Conservation (phyloP, 2,888 invertebrate genomes). For the Mythimna ferrago region DNA sequence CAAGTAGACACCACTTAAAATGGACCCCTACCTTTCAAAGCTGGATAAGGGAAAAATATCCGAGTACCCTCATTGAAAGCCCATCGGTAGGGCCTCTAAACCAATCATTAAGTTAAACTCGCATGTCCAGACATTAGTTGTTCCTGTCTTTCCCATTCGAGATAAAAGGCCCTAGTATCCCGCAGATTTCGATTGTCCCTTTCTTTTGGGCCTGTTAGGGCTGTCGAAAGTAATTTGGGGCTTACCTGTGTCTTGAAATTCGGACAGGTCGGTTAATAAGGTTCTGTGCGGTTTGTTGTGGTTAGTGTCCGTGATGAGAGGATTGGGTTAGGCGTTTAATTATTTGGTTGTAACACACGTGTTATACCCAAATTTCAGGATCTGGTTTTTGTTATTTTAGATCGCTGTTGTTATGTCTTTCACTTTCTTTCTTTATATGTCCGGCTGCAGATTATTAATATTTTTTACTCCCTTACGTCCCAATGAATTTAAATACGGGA, state of each 20-base stretch:
- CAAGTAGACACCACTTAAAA: slow-evolving; percentile 45
- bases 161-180: slow-evolving; percentile 70
- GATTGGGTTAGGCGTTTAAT: slow-evolving; percentile 36
- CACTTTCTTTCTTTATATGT: not conserved
- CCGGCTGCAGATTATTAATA: not conserved
- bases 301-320: slow-evolving; percentile 44
- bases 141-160: slow-evolving; percentile 68
- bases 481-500: not conserved
- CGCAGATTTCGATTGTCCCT: slow-evolving; percentile 70
- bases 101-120: slow-evolving; percentile 76
- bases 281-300: slow-evolving; percentile 48
- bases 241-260: slow-evolving; percentile 57
- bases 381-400: not conserved
- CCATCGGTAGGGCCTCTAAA: slow-evolving; percentile 63
- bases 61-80: slow-evolving; percentile 58
- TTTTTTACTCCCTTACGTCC: not conserved
- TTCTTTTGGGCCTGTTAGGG: slow-evolving; percentile 54
- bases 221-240: slow-evolving; percentile 60
- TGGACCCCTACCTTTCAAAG: slow-evolving; percentile 35
- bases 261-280: slow-evolving; percentile 58
- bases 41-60: slow-evolving; percentile 56
- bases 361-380: not conserved
- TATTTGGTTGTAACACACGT: slow-evolving; percentile 23
- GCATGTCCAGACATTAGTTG: slow-evolving; percentile 68
- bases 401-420: not conserved